Evolutionary conservation across 2,113 vertebrate species (phyloP), one percentile per base, ranked within the genome.

Genomic region (Prunella himalayana): DNA sequence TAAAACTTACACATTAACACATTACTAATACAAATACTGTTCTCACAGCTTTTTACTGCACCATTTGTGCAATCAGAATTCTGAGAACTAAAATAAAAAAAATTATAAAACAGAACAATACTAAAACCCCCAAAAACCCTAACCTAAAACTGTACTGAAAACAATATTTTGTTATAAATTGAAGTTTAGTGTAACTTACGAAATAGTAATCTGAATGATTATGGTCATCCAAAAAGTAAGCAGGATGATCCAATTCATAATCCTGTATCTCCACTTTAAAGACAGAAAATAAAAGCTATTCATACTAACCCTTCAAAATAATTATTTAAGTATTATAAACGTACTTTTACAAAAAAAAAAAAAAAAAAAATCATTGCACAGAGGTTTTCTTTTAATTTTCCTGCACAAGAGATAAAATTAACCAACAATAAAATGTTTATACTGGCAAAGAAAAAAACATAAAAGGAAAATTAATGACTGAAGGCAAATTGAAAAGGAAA

Each of bases 71-170:
- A 89, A 95, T 85, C 65, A 89, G 51, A 49, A 93, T 91, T 95
- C 92, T 86, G 66, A 94, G 49, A 89, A 76, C 22, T 57, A 2
- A 12, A 95, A 92, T 86, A 91, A 94, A 89, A 56, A 82, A 83
- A 28, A 37, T 4, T 12, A 4, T 27, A 90, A 63, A 69, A n/a
- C 6, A 39, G 18, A 56, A 80, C 7, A 9, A 64, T n/a, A 24
- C 9, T 20, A 69, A n/a, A n/a, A 76, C 10, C 11, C 7, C 15
- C 3, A 11, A 89, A 72, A 81, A 31, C 20, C 4, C 30, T 44
- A 91, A 79, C 54, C 63, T 94, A 79, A 82, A 90, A 63, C 45
- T 33, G 7, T 31, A 69, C 17, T 35, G 23, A 85, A 90, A 76
- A 28, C 7, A 63, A 0, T 37, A 82, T 31, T 82, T 75, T 2